Base-by-base conservation (phyloP, 2,888 invertebrate genomes). In the Agelastica alni region DNA sequence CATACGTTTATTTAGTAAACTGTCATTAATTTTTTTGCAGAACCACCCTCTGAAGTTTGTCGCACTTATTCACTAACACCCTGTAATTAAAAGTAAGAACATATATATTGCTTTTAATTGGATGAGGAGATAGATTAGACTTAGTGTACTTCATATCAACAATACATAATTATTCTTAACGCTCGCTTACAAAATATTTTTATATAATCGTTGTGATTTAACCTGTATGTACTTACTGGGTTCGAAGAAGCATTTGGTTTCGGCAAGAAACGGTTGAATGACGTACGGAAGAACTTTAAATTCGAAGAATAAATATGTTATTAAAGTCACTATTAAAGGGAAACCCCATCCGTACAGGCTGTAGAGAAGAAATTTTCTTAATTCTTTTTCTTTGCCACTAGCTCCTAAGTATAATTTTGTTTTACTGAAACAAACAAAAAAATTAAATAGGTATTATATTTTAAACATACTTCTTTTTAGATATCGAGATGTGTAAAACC, bases 281-380 rank as follows among this genome's bases (percentile, higher is more conserved):
- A 74, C 62, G 4, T 71, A 66, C 2, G 76, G 76, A 9, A 82
- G 57, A n/a, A 78, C 44, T 12, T 75, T 76, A 31, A 79, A 81
- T 36, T 74, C 72, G 62, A 86, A 85, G 49, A 84, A 73, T 1
- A 82, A 67, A 43, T 82, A 79, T 53, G 83, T 83, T 4, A 80
- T 70, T 6, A 77, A 60, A 0, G 86, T 84, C 34, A 88, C 70
- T 1, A 81, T 26, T 2, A 83, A 68, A 0, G 89, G 82, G 2
- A 84, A 64, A 2, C 85, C 84, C 89, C 89, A 91, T 1, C 88
- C 88, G 70, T 88, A 89, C 2, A 85, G 39, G 0, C 85, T 86
- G 71, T 89, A 91, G 68, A 80, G 77, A 2, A 84, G 51, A 69
- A 89, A 87, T 56, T 83, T 80, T 39, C 80, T 83, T 22, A 78